Conservation (phyloP, 2,797 vertebrate species). For the Chromis chromis region DNA sequence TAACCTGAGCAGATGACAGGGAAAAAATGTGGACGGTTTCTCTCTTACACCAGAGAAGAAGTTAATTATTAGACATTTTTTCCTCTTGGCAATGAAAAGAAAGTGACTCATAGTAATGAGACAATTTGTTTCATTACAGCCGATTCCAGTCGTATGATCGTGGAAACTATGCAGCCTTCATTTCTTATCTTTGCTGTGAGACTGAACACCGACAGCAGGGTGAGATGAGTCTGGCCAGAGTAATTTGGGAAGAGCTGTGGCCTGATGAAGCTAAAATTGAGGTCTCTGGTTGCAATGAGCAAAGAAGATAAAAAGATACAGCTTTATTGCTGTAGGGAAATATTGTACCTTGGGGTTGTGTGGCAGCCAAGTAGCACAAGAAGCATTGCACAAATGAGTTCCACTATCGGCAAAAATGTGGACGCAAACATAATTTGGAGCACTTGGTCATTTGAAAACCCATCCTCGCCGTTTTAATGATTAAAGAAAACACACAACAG, state of each 20-base stretch:
- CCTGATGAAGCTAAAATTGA: not conserved
- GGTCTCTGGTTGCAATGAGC: not conserved
- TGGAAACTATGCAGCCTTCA: constrained; percentile 63
- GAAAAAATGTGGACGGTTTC: not conserved
- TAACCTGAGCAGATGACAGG: not conserved
- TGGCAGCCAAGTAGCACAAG: too few species aligned
- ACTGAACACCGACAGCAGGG: constrained; percentile 7
- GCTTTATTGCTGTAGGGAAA: too few species aligned
- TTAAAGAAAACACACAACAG: not conserved
- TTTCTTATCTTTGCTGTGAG: constrained; percentile 27
- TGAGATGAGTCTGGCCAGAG: not conserved
- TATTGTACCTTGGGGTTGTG: too few species aligned
- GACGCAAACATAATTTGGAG: too few species aligned
- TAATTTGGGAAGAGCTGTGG: not conserved
- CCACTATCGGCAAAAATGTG: too few species aligned
- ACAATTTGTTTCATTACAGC: constrained; percentile 56
- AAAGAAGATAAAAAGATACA: too few species aligned
- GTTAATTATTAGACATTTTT: constrained; percentile 32
- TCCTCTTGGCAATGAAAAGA: constrained; percentile 41
- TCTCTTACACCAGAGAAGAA: not conserved
- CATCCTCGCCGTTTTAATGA: too few species aligned
- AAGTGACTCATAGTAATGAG: constrained; percentile 36
- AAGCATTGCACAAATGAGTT: too few species aligned
- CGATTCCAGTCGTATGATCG: constrained; percentile 42
- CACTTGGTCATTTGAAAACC: not conserved